These are phyloP conservation scores for Agonopterix arenella DNA, from an alignment of 2,888 invertebrate species.

Conservation along the genomic window DNA sequence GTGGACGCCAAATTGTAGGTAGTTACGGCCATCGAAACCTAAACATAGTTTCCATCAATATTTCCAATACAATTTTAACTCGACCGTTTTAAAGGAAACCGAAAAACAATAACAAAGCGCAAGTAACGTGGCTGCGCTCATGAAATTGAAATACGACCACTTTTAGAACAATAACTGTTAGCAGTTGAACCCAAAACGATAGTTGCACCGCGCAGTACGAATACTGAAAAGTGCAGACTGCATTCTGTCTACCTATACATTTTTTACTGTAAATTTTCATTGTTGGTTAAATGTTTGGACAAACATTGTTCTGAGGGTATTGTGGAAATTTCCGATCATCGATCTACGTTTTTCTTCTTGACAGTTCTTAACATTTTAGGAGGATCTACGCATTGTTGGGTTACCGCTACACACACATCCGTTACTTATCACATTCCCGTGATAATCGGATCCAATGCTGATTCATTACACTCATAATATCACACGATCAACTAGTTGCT, in stretches of 20 bases:
- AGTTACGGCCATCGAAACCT: not conserved
- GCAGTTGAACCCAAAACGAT: slow-evolving; percentile 12
- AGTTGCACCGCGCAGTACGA: slow-evolving; percentile 3
- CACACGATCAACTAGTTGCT: too few relatives aligned
- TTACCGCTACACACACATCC: too few relatives aligned
- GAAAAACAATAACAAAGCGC: slow-evolving; percentile 3
- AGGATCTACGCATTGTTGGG: too few relatives aligned
- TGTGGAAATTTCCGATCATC: too few relatives aligned
- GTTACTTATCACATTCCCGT: too few relatives aligned
- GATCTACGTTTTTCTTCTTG: too few relatives aligned
- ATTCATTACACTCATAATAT: too few relatives aligned
- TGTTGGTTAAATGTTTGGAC: not conserved
- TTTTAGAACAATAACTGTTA: slow-evolving; percentile 23
- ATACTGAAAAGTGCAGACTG: slow-evolving; percentile 1
- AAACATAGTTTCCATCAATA: not conserved
- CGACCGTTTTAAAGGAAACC: too few relatives aligned
- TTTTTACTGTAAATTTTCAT: not conserved
- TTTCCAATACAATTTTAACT: too few relatives aligned
- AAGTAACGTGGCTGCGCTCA: slow-evolving; percentile 8
- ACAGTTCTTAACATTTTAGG: too few relatives aligned
- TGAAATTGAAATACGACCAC: slow-evolving; percentile 20
- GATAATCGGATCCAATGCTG: too few relatives aligned
- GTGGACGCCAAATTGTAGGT: not conserved
- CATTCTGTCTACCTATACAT: too few relatives aligned
- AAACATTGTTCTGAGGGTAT: not conserved